These are phyloP conservation scores for Tangachromis dhanisi DNA, from an alignment of 2,113 vertebrate species.

Conservation along the genomic window DNA sequence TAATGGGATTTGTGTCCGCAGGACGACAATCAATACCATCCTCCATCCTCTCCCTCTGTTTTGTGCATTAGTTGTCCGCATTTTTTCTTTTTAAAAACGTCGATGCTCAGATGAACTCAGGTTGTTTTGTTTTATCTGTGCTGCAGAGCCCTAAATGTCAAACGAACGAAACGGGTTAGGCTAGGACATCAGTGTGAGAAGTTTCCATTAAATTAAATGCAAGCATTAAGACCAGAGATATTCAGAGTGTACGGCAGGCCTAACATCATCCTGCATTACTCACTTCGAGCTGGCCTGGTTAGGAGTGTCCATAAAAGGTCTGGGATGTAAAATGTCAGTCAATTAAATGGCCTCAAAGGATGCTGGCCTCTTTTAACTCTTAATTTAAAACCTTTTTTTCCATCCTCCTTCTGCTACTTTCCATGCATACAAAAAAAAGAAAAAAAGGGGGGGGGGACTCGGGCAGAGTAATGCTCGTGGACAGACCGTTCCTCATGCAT, in stretches of 20 bases:
- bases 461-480: not conserved
- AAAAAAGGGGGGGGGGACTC: rapidly evolving
- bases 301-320: not conserved
- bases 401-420: not conserved
- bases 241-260: not conserved
- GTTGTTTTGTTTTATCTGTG: not conserved
- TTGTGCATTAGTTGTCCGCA: not conserved
- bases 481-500: slow-evolving; percentile 11
- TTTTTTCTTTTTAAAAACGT: slow-evolving; percentile 18
- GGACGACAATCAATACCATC: slow-evolving; percentile 10
- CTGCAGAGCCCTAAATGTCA: not conserved
- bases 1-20: slow-evolving; percentile 1
- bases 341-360: not conserved
- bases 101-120: not conserved
- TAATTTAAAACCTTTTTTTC: not conserved
- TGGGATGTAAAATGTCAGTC: not conserved
- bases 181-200: not conserved
- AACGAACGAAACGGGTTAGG: not conserved
- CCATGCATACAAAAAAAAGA: not conserved
- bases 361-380: not conserved
- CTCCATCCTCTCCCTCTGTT: not conserved
- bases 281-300: not conserved
- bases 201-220: not conserved
- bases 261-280: not conserved
- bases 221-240: not conserved